Evolutionary conservation across 2,113 vertebrate genomes (phyloP).

Genomic region (Smithornis capensis): DNA sequence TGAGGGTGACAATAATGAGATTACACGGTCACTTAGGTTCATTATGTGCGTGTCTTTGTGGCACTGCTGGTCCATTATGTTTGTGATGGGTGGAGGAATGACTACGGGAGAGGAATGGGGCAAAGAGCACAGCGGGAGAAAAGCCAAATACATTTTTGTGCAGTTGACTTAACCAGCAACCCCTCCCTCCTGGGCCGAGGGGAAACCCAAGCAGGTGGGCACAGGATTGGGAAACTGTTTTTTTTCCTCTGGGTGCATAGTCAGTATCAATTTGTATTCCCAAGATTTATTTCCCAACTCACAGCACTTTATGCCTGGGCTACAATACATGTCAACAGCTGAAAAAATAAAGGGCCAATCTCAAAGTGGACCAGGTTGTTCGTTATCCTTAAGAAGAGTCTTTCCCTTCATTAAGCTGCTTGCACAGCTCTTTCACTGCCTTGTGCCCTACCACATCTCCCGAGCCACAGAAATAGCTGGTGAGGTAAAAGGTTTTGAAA

Average conservation of each 20-base stretch:
- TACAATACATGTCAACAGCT: neutral
- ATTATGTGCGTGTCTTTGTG: neutral
- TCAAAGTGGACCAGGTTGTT: neutral
- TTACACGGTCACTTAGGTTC: conserved; percentile 53
- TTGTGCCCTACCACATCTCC: neutral
- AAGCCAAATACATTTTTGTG: neutral
- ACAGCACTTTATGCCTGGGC: neutral
- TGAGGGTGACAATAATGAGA: conserved; percentile 47
- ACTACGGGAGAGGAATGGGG: neutral
- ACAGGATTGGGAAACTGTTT: neutral
- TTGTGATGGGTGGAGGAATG: neutral
- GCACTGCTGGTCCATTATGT: neutral
- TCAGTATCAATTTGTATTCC: neutral
- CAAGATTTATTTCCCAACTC: neutral
- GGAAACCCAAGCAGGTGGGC: neutral
- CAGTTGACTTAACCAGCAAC: neutral
- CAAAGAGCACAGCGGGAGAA: neutral
- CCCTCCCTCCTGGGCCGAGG: neutral
- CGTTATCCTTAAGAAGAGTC: rapidly evolving
- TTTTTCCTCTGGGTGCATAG: neutral
- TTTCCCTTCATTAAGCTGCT: neutral
- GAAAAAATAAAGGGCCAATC: rapidly evolving
- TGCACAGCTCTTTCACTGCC: rapidly evolving
- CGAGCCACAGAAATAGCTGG: neutral
- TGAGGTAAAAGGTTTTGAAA: conserved; percentile 1